Base-by-base conservation (phyloP, 2,113 vertebrate genomes). In the Phalacrocorax aristotelis region DNA sequence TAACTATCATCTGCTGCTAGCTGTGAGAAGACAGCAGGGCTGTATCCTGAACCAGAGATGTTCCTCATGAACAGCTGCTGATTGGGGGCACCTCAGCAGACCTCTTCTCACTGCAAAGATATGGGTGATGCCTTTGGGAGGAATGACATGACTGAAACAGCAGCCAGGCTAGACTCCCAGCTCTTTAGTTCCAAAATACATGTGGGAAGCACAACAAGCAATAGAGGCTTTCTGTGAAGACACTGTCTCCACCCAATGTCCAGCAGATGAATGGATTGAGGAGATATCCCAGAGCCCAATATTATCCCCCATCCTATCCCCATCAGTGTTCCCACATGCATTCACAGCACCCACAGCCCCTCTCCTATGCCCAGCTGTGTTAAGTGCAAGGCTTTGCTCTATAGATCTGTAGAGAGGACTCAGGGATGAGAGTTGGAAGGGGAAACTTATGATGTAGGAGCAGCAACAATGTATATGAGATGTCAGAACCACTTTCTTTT, bases 1-100 rank as follows among this genome's bases (percentile, higher is more conserved):
- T 2, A 76, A 71, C 21, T 54, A n/a, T 8, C 22, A 34, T 3
- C 79, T 85, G 42, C 52, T 86, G 48, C 42, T 34, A 58, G n/a
- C 8, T 71, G 38, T 32, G 66, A 86, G 89, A 58, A 62, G 32
- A 32, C 7, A 72, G 51, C 55, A 75, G 52, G 42, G 16, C 61
- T 82, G 14, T 40, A 19, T 61, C 78, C 61, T 68, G 34, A 83
- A 9, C 15, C 13, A 54, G 30, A 21, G 16, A 22, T 3, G 1
- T 22, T 76, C 26, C 55, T 83, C 0, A 0, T 2, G 18, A 72
- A 20, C 20, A 70, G 8, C n/a, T 36, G 55, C 1, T 4, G 38
- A 58, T 2, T 0, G 0, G 40, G 49, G 38, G 42, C 48, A 71
- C 13, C 18, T 71, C 6, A 10, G 38, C 57, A 88, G 65, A 44